Evolutionary conservation across 2,888 invertebrate species (phyloP), one percentile per base, ranked within the genome.

Genomic region (Macroteleia sp.): DNA sequence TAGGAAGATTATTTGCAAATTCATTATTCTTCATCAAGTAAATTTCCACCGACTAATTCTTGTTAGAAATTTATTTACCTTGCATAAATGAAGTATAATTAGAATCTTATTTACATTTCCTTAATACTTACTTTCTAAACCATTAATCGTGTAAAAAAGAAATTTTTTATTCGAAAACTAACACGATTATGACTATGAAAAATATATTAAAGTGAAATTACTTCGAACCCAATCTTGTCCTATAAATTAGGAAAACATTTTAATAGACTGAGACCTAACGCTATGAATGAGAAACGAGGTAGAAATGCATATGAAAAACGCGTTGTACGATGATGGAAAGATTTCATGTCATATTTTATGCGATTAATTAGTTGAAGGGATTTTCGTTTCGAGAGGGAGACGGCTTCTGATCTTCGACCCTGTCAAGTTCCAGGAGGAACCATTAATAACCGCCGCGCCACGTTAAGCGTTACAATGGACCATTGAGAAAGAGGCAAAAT

Each of bases 391-490:
- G 39, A 30, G 64, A 64, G 44, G 50, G 64, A 57, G 36, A 64
- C 36, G 10, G 32, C 17, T 59, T 61, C 54, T 61, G 61, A 75
- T 61, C 61, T 64, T 70, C 59, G 77, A 70, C 64, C 70, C 70
- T 22, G 67, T 36, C 22, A 39, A 30, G 44, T 28, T 67, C 54
- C 36, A 22, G 8, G 34, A 76, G 57, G 56, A 76, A 64, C 39
- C 76, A 76, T 76, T 76, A 76, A 76, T 76, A 70, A 76, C 42
- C 44, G 59, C 42, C 19, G 59, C 30, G 52, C 17, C 36, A 32
- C 73, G 48, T 56, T 56, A 32, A 67, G 20, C 67, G 34, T 54
- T 62, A 62, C 69, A 67, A 75, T 61, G 42, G 42, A 52, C 59
- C 32, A 66, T 66, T 66, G 62, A 42, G 36, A 73, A 39, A 57